phyloP scores from a whole-genome alignment of 2,113 vertebrate species.

The Coryphaenoides rupestris region DNA sequence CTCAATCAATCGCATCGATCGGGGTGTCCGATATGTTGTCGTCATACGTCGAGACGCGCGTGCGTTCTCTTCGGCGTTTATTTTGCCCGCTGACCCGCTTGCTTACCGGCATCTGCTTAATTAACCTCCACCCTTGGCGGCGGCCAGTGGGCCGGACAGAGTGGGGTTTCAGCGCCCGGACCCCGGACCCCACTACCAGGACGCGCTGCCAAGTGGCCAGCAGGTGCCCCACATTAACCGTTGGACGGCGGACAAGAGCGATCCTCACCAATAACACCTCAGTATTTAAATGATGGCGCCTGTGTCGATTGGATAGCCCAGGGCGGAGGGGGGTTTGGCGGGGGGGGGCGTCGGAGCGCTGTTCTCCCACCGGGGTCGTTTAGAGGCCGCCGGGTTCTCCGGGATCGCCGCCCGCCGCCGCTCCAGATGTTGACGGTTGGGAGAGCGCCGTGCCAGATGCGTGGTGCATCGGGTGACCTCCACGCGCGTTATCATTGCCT shows the following conservation, averaged over 20 bases:
- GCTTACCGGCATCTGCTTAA: conserved; percentile 71
- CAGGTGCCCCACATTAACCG: conserved; percentile 59
- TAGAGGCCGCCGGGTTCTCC: too few species aligned
- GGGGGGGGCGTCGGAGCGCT: too few species aligned
- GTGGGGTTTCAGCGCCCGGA: conserved; percentile 17
- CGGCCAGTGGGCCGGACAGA: conserved; percentile 30
- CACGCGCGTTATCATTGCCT: too few species aligned
- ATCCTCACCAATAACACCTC: conserved; percentile 52
- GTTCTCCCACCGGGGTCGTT: too few species aligned
- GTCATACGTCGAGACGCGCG: conserved; percentile 4
- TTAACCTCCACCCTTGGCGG: conserved; percentile 59
- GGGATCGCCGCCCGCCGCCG: too few species aligned
- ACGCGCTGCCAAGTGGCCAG: conserved; percentile 59
- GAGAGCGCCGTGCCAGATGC: too few species aligned
- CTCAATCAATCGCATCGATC: too few species aligned
- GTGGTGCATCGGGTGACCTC: too few species aligned
- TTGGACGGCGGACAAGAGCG: conserved; percentile 55
- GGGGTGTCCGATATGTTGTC: conserved; percentile 9
- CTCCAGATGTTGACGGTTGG: too few species aligned
- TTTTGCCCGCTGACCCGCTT: conserved; percentile 56
- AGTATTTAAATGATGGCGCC: conserved; percentile 45
- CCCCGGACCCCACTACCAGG: too few species aligned
- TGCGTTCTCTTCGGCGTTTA: conserved; percentile 34
- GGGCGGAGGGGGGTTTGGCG: too few species aligned
- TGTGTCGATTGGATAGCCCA: conserved; percentile 48